Evolutionary conservation across 2,888 invertebrate genomes (phyloP), one percentile per base, ranked within the genome.

Genomic region (Megaustenia siamemsis): DNA sequence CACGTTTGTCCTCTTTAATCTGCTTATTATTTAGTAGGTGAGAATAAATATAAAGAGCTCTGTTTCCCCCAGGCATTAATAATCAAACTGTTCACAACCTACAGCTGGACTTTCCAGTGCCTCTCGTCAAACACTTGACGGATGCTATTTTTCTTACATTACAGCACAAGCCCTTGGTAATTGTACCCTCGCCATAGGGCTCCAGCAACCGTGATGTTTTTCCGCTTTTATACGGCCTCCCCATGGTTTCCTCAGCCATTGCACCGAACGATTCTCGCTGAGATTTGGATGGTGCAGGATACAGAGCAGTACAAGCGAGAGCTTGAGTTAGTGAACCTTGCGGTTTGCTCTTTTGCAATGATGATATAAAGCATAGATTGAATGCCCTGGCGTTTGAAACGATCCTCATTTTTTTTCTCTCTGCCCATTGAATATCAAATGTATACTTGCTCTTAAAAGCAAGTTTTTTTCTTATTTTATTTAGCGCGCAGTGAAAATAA

Each of bases 81-180:
- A 21, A 38, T 1, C 40, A 49, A 40, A 32, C 8, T 45, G 28
- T 73, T 73, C 0, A 43, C 73, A 35, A 12, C 38, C n/a, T 18
- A 38, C n/a, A 10, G 12, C 1, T 40, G 60, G 38, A 56, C 60
- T 40, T n/a, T 49, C 40, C 24, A 38, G 28, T 21, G 21, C 28
- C n/a, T 43, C 40, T n/a, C 45, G 53, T 28, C 43, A n/a, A 49
- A 69, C 24, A 73, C 40, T 43, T 35, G 73, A 73, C 60, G 82
- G 73, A 73, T 38, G 56, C 60, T 82, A 82, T 82, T 82, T 73
- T 82, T 71, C 56, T 82, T 82, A 60, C 71, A 82, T 82, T 82
- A 73, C 71, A 38, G 10, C 56, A 43, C 56, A 60, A 69, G 43
- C 40, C 60, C 15, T 10, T 5, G 21, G n/a, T 40, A 32, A 73